Evolutionary conservation across 2,888 invertebrate species (phyloP), one percentile per base, ranked within the genome.

Genomic region (Aphidius colemani): DNA sequence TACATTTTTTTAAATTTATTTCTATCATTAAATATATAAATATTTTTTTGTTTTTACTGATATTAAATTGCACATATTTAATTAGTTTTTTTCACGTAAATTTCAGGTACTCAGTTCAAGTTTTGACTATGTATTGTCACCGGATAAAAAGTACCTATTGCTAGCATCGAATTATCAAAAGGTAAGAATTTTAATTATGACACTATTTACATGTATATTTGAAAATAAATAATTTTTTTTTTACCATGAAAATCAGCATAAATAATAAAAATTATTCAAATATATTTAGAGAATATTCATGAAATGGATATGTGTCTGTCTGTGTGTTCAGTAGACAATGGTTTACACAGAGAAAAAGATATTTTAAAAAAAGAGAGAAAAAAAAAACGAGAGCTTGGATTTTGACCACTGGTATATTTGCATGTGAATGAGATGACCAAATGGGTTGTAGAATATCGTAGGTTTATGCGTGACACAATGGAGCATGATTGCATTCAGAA

Each of bases 121-220:
- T 18, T 85, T 86, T 68, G 83, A 85, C 65, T 86, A 85, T 72
- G 85, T 87, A 71, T 80, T 91, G 66, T 91, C 91, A 0, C 85
- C 89, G 0, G 90, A 91, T 77, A 84, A 84, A 56, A 85, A 87
- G 71, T 89, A 86, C 75, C 75, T 91, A 63, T 81, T 91, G 59
- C 81, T 90, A 68, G 86, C 87, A 6, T 86, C 86, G 72, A 86
- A 87, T 74, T 86, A 87, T 69, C 86, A 86, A 75, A 90, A 89
- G 85, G 89, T 89, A 79, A 82, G 77, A 74, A 58, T 50, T 59
- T 53, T 9, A 10, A 11, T 53, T 18, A 50, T n/a, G 43, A 50
- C 2, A 50, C 13, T 18, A n/a, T n/a, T n/a, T n/a, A 50, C 4
- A 50, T 30, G 5, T 30, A 30, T 30, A 30, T 30, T 30, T 30